These are phyloP conservation scores for Belonocnema kinseyi DNA, from an alignment of 1,140 invertebrate species.

Conservation along the genomic window DNA sequence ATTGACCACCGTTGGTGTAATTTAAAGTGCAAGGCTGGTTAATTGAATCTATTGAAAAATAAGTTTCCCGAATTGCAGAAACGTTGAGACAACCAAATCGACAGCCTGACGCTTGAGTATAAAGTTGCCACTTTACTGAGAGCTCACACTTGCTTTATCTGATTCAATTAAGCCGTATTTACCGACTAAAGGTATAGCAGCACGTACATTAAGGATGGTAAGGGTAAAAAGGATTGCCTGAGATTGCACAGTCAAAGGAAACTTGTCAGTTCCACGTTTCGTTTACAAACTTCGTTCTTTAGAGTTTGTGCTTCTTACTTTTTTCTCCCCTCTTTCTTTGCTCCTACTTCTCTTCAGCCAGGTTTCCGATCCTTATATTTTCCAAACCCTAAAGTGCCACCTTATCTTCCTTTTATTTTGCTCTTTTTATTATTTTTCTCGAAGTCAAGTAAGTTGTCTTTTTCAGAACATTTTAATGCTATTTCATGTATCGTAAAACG, in stretches of 20 bases:
- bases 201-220: conserved; percentile 3
- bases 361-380: background rate
- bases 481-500: no score
- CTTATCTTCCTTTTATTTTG: no score
- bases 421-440: no score
- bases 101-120: no score
- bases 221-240: no score
- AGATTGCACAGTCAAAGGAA: conserved; percentile 46
- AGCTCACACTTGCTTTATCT: conserved; percentile 34
- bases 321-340: background rate
- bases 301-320: conserved; percentile 26
- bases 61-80: no score
- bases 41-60: no score
- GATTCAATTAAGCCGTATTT: conserved; percentile 36
- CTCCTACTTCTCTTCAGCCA: background rate
- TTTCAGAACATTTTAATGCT: no score
- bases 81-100: no score
- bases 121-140: background rate
- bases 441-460: no score
- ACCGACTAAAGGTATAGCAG: conserved; percentile 12
- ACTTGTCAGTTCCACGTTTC: conserved; percentile 47
- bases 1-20: no score
- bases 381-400: background rate
- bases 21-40: no score
- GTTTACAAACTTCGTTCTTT: conserved; percentile 45